These are phyloP conservation scores for Hypotaenidia okinawae DNA, from an alignment of 2,797 vertebrate species.

Conservation along the genomic window DNA sequence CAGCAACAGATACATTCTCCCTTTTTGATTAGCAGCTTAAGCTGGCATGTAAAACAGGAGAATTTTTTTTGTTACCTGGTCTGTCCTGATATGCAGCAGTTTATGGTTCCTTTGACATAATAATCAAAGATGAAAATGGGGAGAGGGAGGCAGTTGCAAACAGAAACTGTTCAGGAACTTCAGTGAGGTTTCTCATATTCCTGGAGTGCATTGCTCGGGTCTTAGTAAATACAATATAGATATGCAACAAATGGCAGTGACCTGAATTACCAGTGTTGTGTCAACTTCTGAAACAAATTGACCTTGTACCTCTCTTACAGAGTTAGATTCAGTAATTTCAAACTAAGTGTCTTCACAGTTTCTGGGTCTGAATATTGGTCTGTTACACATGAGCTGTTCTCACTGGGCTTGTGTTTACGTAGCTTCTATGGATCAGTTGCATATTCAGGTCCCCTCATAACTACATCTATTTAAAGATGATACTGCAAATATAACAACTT, in stretches of 20 bases:
- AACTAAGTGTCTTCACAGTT: not conserved
- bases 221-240: not conserved
- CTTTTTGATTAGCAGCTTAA: constrained; percentile 41
- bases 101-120: constrained; percentile 6
- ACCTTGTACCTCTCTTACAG: not conserved
- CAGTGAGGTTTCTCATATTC: not conserved
- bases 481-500: not conserved
- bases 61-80: not conserved
- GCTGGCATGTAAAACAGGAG: not conserved
- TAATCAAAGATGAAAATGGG: not conserved
- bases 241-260: not conserved
- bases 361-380: not conserved
- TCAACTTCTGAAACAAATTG: not conserved
- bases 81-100: constrained; percentile 3
- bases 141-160: not conserved
- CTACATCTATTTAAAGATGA: not conserved
- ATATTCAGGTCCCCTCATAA: not conserved
- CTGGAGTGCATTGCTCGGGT: not conserved
- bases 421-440: not conserved
- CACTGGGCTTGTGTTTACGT: not conserved
- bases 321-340: not conserved
- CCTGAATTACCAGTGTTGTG: not conserved
- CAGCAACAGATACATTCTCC: constrained; percentile 44
- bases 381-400: not conserved
- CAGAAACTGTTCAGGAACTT: not conserved